Base-by-base conservation (phyloP, 2,888 invertebrate species). In the Sesamia inferens region DNA sequence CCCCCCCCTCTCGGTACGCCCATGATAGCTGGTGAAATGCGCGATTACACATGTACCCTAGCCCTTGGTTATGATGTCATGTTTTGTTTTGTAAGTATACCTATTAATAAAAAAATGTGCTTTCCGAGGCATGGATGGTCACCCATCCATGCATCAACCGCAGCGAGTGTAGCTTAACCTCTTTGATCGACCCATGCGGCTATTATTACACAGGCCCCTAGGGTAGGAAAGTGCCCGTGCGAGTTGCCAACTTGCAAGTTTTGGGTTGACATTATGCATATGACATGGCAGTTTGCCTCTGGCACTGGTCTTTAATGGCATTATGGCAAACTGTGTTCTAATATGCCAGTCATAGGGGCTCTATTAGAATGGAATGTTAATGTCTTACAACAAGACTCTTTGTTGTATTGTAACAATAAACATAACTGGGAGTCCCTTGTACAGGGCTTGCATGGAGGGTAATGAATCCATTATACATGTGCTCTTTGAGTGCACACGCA, bases 241-340 rank as follows among this genome's bases (percentile, higher is more conserved):
- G 51, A 44, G 19, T 22, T 51, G 59, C 24, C 58, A 72, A 70
- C 44, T 42, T 61, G 44, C 24, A 13, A 71, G 61, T 71, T 11
- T 14, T 31, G 44, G 19, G 51, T 22, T 54, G 19, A 5, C 19
- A 61, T 39, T 71, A 54, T 70, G 70, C 24, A 54, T 19, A 54
- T 19, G 1, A 24, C 48, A 70, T 70, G 70, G 59, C 70, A 70
- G 16, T 51, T 51, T 70, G 70, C 59, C 59, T 70, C 31, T 54
- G 31, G 42, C 44, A 47, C 5, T 14, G 5, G 14, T 14, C 5
- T 57, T 16, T 16, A 58, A 58, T 58, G 5, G 6, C 6, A 14
- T 55, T 24, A 54, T 42, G 64, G 22, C 64, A 10, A 24, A 22
- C 5, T 69, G 11, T 11, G 44, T 44, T 44, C 44, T 44, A 44